Base-by-base conservation (phyloP, 2,888 invertebrate genomes). In the Pristionchus exspectatus region DNA sequence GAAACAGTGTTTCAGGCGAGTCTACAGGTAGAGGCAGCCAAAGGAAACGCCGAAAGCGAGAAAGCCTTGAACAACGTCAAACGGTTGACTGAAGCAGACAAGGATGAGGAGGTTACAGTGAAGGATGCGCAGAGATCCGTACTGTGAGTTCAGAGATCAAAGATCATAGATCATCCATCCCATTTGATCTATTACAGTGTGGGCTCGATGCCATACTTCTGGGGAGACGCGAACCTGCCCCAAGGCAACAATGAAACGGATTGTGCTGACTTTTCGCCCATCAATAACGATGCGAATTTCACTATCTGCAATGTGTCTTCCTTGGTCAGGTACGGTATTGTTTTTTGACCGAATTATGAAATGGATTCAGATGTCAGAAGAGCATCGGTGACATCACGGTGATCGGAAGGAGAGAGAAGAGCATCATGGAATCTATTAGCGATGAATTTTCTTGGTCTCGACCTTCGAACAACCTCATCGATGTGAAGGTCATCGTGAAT, bases 211-310 rank as follows among this genome's bases (percentile, higher is more conserved):
- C n/a, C 44, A 7, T 81, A 81, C 50, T 81, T 81, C 81, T 81
- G 81, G 50, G 50, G 50, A 81, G 81, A 81, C 2, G 10, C 50
- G 50, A 81, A 81, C n/a, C n/a, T 81, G 33, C 81, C 81, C 18
- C 50, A 50, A 12, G 50, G 81, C n/a, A n/a, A 81, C 33, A 81
- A 81, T 7, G 81, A 81, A 81, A 81, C 81, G 0, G 50, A 81
- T 81, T 81, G 50, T 54, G 50, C 38, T n/a, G 54, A 81, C 5
- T 81, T 81, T 27, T n/a, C 81, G 16, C n/a, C 81, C 0, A 50
- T 54, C 1, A 81, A 81, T 54, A 44, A 81, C 33, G 27, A 12
- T n/a, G 30, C 81, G 0, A 81, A 81, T 27, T 81, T 81, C 50
- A 81, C 81, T 1, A 18, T 81, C 27, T 81, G 81, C 81, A 50